These are phyloP conservation scores for Meandrina meandrites DNA, from an alignment of 92 coral and sea anemone genomes.

Conservation along the genomic window DNA sequence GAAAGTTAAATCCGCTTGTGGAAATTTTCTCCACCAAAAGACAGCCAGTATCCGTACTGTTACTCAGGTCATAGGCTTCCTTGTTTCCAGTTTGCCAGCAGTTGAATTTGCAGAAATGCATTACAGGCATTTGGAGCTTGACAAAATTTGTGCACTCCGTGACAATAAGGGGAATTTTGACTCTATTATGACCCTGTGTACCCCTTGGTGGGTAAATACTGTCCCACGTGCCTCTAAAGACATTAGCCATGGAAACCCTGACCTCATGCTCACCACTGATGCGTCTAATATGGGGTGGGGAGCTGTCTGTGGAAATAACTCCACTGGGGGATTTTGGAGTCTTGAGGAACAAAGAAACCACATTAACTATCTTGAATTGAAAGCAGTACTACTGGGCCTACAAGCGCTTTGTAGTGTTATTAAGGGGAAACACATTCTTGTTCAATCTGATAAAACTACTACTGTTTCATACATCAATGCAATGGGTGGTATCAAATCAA, in stretches of 20 bases:
- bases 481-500: slow-evolving; percentile 48
- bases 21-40: background rate
- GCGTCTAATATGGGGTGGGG: slow-evolving; percentile 35
- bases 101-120: slow-evolving; percentile 19
- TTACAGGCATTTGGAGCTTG: slow-evolving; percentile 40
- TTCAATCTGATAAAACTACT: slow-evolving; percentile 44
- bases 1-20: slow-evolving; percentile 31
- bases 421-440: slow-evolving; percentile 6
- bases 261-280: slow-evolving; percentile 15
- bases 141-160: slow-evolving; percentile 52
- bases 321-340: slow-evolving; percentile 25
- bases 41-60: slow-evolving; percentile 6
- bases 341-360: slow-evolving; percentile 22
- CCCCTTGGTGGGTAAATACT: slow-evolving; percentile 21
- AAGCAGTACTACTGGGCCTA: slow-evolving; percentile 40
- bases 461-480: slow-evolving; percentile 26
- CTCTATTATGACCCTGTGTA: slow-evolving; percentile 35
- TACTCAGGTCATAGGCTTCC: slow-evolving; percentile 30
- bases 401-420: slow-evolving; percentile 32
- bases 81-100: slow-evolving; percentile 14
- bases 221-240: slow-evolving; percentile 3
- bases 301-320: slow-evolving; percentile 35
- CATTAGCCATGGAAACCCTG: slow-evolving; percentile 25
- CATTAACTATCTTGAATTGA: slow-evolving; percentile 23
- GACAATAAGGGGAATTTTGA: slow-evolving; percentile 53